phyloP scores from a whole-genome alignment of 2,888 invertebrate species.

The Meloe dianella region DNA sequence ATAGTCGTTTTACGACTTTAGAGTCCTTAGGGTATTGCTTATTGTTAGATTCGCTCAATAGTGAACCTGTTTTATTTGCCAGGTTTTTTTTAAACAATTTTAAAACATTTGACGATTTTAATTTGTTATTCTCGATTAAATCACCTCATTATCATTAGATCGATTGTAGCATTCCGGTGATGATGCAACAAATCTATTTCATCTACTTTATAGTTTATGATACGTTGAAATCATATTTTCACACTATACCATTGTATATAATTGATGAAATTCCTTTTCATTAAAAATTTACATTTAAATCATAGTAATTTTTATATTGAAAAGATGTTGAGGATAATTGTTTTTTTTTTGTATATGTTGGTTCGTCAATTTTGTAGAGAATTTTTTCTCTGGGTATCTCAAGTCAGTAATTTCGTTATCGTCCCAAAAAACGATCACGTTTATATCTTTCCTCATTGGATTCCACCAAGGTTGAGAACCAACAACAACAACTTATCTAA shows the following conservation, averaged over 20 bases:
- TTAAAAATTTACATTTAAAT: not conserved
- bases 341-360: slow-evolving; percentile 9
- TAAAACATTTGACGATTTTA: not conserved
- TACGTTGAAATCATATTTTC: not conserved
- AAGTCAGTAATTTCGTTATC: slow-evolving; percentile 19
- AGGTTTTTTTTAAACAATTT: too few species aligned
- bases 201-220: not conserved
- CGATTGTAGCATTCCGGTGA: not conserved
- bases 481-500: not conserved
- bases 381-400: slow-evolving; percentile 17
- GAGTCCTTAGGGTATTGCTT: too few species aligned
- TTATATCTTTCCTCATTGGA: not conserved
- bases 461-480: not conserved
- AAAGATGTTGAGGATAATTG: not conserved
- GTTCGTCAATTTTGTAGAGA: too few species aligned
- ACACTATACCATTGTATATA: not conserved
- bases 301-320: not conserved
- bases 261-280: not conserved
- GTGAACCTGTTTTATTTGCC: not conserved
- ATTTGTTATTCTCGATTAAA: not conserved
- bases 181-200: not conserved
- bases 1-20: too few species aligned
- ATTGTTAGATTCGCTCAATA: not conserved
- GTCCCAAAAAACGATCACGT: slow-evolving; percentile 14
- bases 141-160: not conserved